Evolutionary conservation across 2,888 invertebrate species (phyloP).

Genomic region (Noctua comes): DNA sequence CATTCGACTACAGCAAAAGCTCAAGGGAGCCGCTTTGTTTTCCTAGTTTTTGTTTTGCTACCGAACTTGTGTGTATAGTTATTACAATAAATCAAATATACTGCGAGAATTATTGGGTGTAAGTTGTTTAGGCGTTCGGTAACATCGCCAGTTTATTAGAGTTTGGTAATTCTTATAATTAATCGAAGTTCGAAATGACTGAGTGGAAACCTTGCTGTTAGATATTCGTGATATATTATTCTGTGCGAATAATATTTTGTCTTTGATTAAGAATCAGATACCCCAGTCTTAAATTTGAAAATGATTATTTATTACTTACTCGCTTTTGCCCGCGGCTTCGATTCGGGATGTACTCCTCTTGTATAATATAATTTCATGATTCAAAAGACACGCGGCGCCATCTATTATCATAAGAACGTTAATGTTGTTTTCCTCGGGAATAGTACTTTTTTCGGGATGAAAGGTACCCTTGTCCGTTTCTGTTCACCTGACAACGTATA

Average conservation of each 20-base stretch:
- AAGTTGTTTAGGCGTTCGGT: conserved; percentile 62
- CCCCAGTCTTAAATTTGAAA: not conserved
- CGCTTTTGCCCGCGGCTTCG: too few species aligned
- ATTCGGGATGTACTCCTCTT: too few species aligned
- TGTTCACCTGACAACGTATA: too few species aligned
- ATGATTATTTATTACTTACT: not conserved
- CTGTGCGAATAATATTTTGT: not conserved
- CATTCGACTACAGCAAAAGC: conserved; percentile 56
- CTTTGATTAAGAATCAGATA: not conserved
- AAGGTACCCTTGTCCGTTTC: too few species aligned
- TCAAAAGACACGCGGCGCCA: too few species aligned
- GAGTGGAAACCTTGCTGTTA: conserved; percentile 35
- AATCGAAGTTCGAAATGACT: conserved; percentile 53
- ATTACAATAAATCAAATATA: conserved; percentile 67
- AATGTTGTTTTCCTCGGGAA: too few species aligned
- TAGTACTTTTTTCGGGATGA: too few species aligned
- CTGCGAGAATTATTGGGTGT: conserved; percentile 66
- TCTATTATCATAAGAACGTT: too few species aligned
- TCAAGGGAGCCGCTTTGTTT: conserved; percentile 62
- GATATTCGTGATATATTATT: conserved; percentile 34
- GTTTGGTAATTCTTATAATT: conserved; percentile 62
- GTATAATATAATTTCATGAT: too few species aligned
- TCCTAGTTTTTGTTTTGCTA: conserved; percentile 64
- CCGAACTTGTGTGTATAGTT: conserved; percentile 62
- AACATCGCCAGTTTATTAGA: conserved; percentile 50